Conservation (phyloP, 2,888 invertebrate species). For the Ditylenchus weischeri region DNA sequence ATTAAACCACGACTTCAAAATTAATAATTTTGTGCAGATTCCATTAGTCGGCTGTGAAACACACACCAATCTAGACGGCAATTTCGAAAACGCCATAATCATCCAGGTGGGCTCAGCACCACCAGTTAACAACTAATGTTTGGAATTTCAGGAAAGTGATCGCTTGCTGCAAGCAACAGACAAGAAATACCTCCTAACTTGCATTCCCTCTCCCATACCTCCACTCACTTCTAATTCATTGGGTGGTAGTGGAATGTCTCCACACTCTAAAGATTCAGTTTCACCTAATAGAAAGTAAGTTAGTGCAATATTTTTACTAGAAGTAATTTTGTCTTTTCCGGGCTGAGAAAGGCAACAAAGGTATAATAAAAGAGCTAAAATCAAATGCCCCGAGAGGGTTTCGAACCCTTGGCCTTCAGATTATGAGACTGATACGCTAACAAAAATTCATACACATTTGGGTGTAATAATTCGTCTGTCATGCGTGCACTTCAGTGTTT, state of each 20-base stretch:
- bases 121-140: background rate
- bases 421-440: too few relatives aligned
- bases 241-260: background rate
- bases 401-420: too few relatives aligned
- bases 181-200: constrained; percentile 36
- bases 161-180: constrained; percentile 40
- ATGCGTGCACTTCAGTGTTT: too few relatives aligned
- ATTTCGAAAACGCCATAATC: constrained; percentile 55
- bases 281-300: too few relatives aligned
- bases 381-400: too few relatives aligned
- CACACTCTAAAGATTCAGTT: too few relatives aligned
- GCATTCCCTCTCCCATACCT: constrained; percentile 19
- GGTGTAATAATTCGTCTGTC: too few relatives aligned
- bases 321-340: too few relatives aligned
- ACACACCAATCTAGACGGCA: constrained; percentile 49
- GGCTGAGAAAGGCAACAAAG: too few relatives aligned
- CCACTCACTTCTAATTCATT: constrained; percentile 3
- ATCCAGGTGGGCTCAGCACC: constrained; percentile 23
- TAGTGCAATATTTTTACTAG: too few relatives aligned
- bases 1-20: constrained; percentile 3
- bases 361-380: too few relatives aligned
- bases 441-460: too few relatives aligned
- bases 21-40: constrained; percentile 35
- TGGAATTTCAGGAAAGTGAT: constrained; percentile 35
- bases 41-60: constrained; percentile 55